These are phyloP conservation scores for Parotocinclus haroldoi DNA, from an alignment of 2,797 vertebrate species.

Conservation along the genomic window DNA sequence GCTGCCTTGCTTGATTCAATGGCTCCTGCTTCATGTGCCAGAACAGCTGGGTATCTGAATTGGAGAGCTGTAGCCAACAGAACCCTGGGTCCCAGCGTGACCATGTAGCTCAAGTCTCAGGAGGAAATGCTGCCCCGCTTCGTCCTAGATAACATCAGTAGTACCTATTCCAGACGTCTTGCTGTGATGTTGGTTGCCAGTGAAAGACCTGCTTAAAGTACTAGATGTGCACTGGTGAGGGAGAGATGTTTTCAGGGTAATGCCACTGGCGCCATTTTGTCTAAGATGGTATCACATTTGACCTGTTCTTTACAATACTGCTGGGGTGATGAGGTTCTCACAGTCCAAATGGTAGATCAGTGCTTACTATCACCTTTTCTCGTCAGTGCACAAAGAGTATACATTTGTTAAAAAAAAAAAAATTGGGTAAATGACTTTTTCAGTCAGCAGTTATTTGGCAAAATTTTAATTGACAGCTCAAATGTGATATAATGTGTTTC, in stretches of 20 bases:
- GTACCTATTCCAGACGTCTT: constrained; percentile 14
- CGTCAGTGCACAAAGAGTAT: too few relatives aligned
- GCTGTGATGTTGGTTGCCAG: constrained; percentile 20
- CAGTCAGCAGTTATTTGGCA: too few relatives aligned
- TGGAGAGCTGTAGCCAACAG: constrained; percentile 47
- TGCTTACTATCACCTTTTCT: neutral
- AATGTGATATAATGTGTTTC: too few relatives aligned
- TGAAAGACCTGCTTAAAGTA: constrained; percentile 17
- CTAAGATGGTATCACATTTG: constrained; percentile 24
- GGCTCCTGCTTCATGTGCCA: constrained; percentile 60
- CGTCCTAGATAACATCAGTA: constrained; percentile 34
- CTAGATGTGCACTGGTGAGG: constrained; percentile 11
- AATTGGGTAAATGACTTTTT: too few relatives aligned
- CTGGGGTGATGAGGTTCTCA: constrained; percentile 34
- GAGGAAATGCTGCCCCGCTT: constrained; percentile 28
- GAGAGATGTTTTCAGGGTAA: constrained; percentile 17
- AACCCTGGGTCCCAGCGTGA: constrained; percentile 37
- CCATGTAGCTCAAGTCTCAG: constrained; percentile 20
- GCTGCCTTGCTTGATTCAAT: constrained; percentile 39
- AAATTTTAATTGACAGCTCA: too few relatives aligned
- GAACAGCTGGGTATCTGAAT: constrained; percentile 64
- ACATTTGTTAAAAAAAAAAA: too few relatives aligned
- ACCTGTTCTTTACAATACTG: constrained; percentile 6
- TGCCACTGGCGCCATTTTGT: constrained; percentile 19
- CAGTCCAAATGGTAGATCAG: neutral